Percentiles rank a stretch among this genome's conserved stretches.
Conservation (phyloP, 2,888 invertebrate genomes). For the Embidobia sp. region DNA sequence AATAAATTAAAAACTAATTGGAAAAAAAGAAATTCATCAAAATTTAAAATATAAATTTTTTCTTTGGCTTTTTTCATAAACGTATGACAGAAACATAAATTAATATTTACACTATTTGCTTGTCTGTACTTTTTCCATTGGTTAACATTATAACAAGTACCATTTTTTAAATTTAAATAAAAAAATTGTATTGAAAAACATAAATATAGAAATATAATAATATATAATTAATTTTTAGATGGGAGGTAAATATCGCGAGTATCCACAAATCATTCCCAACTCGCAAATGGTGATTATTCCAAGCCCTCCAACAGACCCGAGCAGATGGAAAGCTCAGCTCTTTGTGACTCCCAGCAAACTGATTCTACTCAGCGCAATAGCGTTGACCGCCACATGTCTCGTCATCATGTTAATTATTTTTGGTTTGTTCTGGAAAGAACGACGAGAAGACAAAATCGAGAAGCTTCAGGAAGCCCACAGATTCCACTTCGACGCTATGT, state of each 20-base stretch:
- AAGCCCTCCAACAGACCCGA: conserved; percentile 88
- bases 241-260: conserved; percentile 84
- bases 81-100: too few species aligned
- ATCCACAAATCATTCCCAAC: conserved; percentile 98
- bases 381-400: conserved; percentile 92
- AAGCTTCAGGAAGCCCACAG: conserved; percentile 90
- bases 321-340: conserved; percentile 93
- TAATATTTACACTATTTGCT: too few species aligned
- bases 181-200: too few species aligned
- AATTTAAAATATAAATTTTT: too few species aligned
- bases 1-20: too few species aligned
- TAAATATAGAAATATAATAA: too few species aligned
- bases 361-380: conserved; percentile 94
- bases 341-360: conserved; percentile 97
- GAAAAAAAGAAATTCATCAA: too few species aligned
- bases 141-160: too few species aligned
- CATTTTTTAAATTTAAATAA: too few species aligned
- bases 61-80: too few species aligned
- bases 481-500: conserved; percentile 95
- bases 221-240: too few species aligned
- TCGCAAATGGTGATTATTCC: conserved; percentile 98
- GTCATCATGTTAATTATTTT: conserved; percentile 92
- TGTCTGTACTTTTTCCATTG: too few species aligned
- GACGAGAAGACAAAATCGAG: conserved; percentile 90
- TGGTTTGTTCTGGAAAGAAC: conserved; percentile 94